Base-by-base conservation (phyloP, 2,888 invertebrate species). In the Gasteruption jaculator region DNA sequence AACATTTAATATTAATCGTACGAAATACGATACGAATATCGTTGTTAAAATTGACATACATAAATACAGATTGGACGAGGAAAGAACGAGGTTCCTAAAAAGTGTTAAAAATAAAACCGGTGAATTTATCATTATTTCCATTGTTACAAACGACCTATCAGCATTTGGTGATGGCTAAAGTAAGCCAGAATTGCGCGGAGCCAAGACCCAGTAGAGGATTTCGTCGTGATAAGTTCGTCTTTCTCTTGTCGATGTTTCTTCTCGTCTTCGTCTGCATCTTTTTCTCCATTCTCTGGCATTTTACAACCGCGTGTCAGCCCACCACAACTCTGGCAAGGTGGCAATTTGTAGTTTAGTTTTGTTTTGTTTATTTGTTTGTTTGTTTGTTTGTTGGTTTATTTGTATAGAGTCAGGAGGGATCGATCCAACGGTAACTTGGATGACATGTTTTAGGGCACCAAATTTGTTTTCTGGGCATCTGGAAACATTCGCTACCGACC, bases 131-230 rank as follows among this genome's bases (percentile, higher is more conserved):
- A 53, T 61, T n/a, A n/a, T n/a, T n/a, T n/a, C n/a, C n/a, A n/a
- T n/a, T n/a, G n/a, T n/a, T n/a, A n/a, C 59, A 60, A 65, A 61
- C 63, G 59, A 65, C 62, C 61, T 61, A 66, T 60, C 57, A 63
- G 63, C 61, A 66, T 69, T 69, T 68, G 66, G 68, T 69, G 60
- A 63, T 58, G 61, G 66, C 64, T 63, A 61, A 41, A 48, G 55
- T 46, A 45, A 29, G 60, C 61, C 66, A 64, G 69, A 66, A 63
- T 68, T 68, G 69, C 64, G 54, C 55, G 51, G 66, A 60, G 63
- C 67, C 68, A 55, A 69, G 68, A 61, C 60, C 36, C 37, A 29
- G 46, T 51, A 24, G 40, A 6, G 12, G 11, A n/a, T n/a, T n/a
- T n/a, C n/a, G n/a, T n/a, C n/a, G n/a, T n/a, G n/a, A n/a, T n/a